These are phyloP conservation scores for Xenopus tropicalis DNA, from an alignment of 2,113 vertebrate genomes.

Conservation along the genomic window DNA sequence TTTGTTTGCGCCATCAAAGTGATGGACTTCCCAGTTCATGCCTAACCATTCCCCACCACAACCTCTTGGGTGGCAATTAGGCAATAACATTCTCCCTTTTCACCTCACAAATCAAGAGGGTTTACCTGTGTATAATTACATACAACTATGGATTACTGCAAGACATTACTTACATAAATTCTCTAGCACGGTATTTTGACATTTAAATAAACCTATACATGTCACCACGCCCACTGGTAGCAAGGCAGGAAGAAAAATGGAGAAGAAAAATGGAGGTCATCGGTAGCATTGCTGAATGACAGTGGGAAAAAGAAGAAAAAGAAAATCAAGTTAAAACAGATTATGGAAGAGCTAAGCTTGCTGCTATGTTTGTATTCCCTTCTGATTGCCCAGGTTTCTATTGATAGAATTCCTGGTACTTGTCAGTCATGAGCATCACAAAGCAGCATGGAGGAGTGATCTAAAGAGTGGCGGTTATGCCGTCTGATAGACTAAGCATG, in stretches of 20 bases:
- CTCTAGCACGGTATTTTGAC: not conserved
- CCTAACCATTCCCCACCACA: too few relatives aligned
- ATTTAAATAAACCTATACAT: not conserved
- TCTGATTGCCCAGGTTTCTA: not conserved
- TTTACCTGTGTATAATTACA: too few relatives aligned
- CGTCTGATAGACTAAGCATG: not conserved
- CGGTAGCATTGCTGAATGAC: not conserved
- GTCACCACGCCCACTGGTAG: not conserved
- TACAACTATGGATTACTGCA: too few relatives aligned
- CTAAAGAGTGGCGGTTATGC: not conserved
- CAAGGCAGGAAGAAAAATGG: too few relatives aligned
- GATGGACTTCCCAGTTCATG: too few relatives aligned
- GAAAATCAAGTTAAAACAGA: not conserved
- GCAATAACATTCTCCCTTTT: too few relatives aligned
- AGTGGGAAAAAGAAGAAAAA: not conserved
- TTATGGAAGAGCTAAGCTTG: not conserved
- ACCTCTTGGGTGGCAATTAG: too few relatives aligned
- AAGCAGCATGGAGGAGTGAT: not conserved
- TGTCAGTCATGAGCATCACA: slow-evolving; percentile 3
- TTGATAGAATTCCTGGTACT: slow-evolving; percentile 4
- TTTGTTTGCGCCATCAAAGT: too few relatives aligned
- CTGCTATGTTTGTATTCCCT: not conserved
- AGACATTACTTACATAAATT: too few relatives aligned
- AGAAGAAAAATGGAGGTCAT: slow-evolving; percentile 2
- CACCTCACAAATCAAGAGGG: too few relatives aligned